Evolutionary conservation across 2,113 vertebrate species (phyloP).

Genomic region (Dipodomys merriami): DNA sequence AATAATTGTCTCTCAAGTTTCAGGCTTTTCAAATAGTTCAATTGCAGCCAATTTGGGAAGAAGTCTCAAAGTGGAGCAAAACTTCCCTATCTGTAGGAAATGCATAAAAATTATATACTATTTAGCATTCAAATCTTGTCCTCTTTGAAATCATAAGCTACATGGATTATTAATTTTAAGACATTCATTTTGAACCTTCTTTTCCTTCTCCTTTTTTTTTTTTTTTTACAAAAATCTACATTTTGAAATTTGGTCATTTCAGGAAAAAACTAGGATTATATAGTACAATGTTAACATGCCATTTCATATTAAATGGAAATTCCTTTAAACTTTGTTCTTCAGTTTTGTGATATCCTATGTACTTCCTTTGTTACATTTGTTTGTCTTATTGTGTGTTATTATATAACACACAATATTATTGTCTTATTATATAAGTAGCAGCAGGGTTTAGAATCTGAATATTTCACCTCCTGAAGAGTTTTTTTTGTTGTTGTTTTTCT

Average conservation of each 20-base stretch:
- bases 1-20: not conserved
- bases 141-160: not conserved
- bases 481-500: not conserved
- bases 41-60: not conserved
- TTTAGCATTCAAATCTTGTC: not conserved
- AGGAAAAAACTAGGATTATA: not conserved
- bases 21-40: not conserved
- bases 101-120: not conserved
- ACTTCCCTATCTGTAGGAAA: not conserved
- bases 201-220: too few species aligned
- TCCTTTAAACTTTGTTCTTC: not conserved
- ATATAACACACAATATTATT: too few species aligned
- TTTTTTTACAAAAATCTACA: not conserved
- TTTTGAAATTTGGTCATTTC: slow-evolving; percentile 28
- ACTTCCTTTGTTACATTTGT: not conserved
- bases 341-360: not conserved
- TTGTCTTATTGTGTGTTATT: not conserved
- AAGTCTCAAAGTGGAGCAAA: not conserved
- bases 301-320: slow-evolving; percentile 23
- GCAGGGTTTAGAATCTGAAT: not conserved
- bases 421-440: not conserved
- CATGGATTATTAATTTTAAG: not conserved
- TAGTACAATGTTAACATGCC: not conserved
- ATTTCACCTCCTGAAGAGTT: not conserved
- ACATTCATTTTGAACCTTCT: not conserved